A percentile compares a stretch with the other conserved stretches of the same genome.
phyloP scores from a whole-genome alignment of 1,140 invertebrate genomes.

The Aphidius gifuensis region DNA sequence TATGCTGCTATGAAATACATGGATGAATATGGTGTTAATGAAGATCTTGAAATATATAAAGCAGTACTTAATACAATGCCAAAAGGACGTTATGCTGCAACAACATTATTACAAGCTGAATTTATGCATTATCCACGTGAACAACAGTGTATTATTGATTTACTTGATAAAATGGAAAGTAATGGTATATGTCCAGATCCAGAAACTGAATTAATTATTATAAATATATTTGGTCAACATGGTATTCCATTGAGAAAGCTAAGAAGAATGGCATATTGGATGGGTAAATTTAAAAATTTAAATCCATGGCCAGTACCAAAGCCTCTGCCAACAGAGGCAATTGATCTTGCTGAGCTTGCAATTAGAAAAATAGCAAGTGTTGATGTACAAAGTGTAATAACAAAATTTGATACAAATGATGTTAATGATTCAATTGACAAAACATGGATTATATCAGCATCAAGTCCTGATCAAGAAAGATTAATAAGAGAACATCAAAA shows the following conservation, averaged over 20 bases:
- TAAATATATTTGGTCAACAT: constrained; percentile 79
- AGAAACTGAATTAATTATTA: constrained; percentile 79
- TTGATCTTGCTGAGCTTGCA: constrained; percentile 82
- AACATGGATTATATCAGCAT: constrained; percentile 92
- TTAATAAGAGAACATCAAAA: constrained; percentile 69
- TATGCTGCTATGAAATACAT: constrained; percentile 82
- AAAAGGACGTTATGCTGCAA: constrained; percentile 83
- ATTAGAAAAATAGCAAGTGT: constrained; percentile 82
- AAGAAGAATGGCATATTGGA: constrained; percentile 95
- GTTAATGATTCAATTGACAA: constrained; percentile 77
- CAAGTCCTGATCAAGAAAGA: constrained; percentile 73
- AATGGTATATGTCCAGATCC: constrained; percentile 88
- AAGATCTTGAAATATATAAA: constrained; percentile 91
- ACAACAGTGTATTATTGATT: constrained; percentile 83
- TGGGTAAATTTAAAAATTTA: constrained; percentile 91
- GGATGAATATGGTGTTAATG: constrained; percentile 85
- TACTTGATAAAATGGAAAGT: constrained; percentile 88
- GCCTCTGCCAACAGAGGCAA: constrained; percentile 67
- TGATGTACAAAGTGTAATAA: constrained; percentile 74
- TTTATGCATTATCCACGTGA: constrained; percentile 93
- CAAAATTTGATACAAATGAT: constrained; percentile 63
- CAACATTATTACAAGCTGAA: constrained; percentile 78
- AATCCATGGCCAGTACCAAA: constrained; percentile 86
- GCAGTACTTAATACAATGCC: constrained; percentile 86
- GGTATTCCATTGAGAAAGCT: constrained; percentile 79